phyloP scores from a whole-genome alignment of 92 coral and sea anemone genomes.

The Paragorgia papillata region DNA sequence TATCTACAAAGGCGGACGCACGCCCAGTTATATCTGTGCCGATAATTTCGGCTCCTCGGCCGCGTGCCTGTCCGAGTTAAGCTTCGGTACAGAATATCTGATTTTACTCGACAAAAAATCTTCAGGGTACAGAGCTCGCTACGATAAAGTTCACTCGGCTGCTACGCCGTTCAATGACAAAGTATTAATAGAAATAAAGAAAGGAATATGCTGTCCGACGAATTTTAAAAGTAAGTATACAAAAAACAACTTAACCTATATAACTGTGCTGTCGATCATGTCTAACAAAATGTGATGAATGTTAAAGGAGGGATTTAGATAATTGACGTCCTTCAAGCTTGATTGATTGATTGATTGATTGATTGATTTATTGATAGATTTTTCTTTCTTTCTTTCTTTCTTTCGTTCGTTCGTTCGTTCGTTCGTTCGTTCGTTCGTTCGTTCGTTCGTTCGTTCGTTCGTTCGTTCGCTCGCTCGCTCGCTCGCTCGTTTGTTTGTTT shows the following conservation, averaged over 20 bases:
- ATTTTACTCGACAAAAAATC: slow-evolving; percentile 1
- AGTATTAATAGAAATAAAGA: background rate
- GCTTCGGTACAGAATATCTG: slow-evolving; percentile 3
- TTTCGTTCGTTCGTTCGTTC: too few relatives aligned
- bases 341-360: too few relatives aligned
- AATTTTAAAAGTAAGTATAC: background rate
- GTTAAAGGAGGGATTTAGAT: too few relatives aligned
- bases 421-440: too few relatives aligned
- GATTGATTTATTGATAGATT: too few relatives aligned
- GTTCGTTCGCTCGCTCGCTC: too few relatives aligned
- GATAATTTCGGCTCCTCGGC: slow-evolving; percentile 12
- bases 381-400: too few relatives aligned
- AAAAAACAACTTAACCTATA: background rate
- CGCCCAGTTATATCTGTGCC: slow-evolving; percentile 3
- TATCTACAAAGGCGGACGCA: slow-evolving; percentile 6
- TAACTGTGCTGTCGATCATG: background rate
- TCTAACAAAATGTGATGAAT: too few relatives aligned
- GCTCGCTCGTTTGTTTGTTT: too few relatives aligned
- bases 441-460: too few relatives aligned
- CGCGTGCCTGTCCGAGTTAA: slow-evolving; percentile 8
- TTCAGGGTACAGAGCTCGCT: background rate
- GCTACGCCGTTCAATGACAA: background rate
- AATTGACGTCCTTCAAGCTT: too few relatives aligned
- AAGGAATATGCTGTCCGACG: slow-evolving; percentile 14
- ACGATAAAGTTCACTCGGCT: slow-evolving; percentile 4